Conservation (phyloP, 2,113 vertebrate species). For the Gasterosteus aculeatus region DNA sequence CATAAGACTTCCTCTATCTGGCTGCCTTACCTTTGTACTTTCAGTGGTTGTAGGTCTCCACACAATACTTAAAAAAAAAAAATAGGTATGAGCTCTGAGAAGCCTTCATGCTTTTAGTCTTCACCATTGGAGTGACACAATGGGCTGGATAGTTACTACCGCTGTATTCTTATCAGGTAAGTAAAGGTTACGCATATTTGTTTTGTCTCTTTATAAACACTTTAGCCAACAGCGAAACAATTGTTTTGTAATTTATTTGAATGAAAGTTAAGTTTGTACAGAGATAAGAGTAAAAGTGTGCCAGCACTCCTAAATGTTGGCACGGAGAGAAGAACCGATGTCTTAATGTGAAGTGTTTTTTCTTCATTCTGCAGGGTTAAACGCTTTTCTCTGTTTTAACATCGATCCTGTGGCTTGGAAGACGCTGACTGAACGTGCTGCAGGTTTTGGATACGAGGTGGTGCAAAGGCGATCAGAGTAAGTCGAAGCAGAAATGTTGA, state of each 20-base stretch:
- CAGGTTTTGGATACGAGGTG: constrained; percentile 79
- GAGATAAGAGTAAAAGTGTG: no score
- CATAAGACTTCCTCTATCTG: constrained; percentile 22
- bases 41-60: neutral
- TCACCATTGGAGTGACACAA: constrained; percentile 38
- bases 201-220: neutral
- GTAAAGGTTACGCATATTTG: constrained; percentile 1
- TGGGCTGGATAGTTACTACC: constrained; percentile 46
- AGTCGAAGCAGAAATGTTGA: constrained; percentile 18
- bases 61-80: neutral
- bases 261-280: neutral
- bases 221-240: no score
- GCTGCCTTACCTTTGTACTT: neutral
- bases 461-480: constrained; percentile 63
- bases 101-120: neutral
- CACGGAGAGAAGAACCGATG: no score
- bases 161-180: constrained; percentile 62
- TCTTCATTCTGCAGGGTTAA: constrained; percentile 50
- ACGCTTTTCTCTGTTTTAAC: constrained; percentile 62
- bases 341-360: neutral
- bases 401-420: constrained; percentile 74
- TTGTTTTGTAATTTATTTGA: no score
- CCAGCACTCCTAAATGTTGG: no score
- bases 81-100: neutral
- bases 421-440: neutral